A percentile compares a stretch with the other conserved stretches of the same genome.
Conservation (phyloP, 2,113 vertebrate genomes). For the Dasyurus viverrinus region DNA sequence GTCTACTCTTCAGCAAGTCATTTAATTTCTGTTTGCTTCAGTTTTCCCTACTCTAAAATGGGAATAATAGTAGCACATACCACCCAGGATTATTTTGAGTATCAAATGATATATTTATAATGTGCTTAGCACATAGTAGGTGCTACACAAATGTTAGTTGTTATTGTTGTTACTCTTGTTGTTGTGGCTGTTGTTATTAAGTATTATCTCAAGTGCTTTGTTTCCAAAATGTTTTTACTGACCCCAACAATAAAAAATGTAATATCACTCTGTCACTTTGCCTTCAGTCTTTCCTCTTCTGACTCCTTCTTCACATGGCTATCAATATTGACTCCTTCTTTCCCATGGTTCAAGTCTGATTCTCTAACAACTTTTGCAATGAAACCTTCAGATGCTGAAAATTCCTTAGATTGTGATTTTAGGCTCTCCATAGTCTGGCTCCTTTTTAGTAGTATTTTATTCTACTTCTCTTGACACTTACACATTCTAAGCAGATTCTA, state of each 20-base stretch:
- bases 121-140: background rate
- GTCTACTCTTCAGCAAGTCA: background rate
- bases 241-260: background rate
- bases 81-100: background rate
- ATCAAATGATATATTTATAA: background rate
- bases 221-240: background rate
- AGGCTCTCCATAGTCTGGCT: background rate
- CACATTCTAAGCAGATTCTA: background rate
- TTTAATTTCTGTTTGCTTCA: background rate
- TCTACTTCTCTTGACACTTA: background rate
- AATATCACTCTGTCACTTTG: background rate
- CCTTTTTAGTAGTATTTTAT: background rate
- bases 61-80: background rate
- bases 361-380: background rate
- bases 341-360: background rate
- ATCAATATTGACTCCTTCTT: background rate
- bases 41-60: background rate
- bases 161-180: background rate
- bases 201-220: background rate
- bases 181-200: background rate
- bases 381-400: background rate
- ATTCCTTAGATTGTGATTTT: background rate
- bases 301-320: background rate
- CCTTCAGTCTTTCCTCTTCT: background rate
- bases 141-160: no score